phyloP scores from a whole-genome alignment of 1,140 invertebrate genomes.

The Papilio glaucus region DNA sequence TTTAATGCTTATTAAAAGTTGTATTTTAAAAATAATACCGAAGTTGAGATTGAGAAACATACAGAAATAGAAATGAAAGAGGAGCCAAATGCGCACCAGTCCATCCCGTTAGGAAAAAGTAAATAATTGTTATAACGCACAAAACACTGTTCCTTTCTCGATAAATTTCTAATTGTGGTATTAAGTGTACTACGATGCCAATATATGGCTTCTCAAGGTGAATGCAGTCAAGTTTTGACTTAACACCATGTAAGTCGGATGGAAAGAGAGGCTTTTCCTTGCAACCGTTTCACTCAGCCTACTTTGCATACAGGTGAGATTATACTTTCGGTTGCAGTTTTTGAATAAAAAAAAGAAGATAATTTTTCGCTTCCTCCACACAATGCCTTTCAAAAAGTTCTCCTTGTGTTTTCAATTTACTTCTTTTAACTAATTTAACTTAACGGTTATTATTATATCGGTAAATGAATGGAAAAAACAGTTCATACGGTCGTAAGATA shows the following conservation, averaged over 20 bases:
- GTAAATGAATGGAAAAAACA: background rate
- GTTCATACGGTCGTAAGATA: constrained; percentile 5
- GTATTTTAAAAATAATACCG: too few relatives aligned
- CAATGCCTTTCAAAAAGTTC: constrained; percentile 6
- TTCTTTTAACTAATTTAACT: background rate
- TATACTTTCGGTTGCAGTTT: constrained; percentile 34
- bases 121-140: too few relatives aligned
- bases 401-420: background rate
- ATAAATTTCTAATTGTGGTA: too few relatives aligned
- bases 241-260: constrained; percentile 40
- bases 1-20: too few relatives aligned
- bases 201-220: background rate
- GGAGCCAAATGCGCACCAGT: too few relatives aligned
- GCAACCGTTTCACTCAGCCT: constrained; percentile 43
- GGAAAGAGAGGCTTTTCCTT: constrained; percentile 56
- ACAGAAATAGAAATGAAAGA: too few relatives aligned
- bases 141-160: too few relatives aligned
- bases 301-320: constrained; percentile 46
- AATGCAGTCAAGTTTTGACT: constrained; percentile 12
- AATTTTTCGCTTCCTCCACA: constrained; percentile 1
- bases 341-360: constrained; percentile 18
- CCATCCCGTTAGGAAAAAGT: too few relatives aligned
- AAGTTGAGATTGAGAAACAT: too few relatives aligned
- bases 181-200: too few relatives aligned
- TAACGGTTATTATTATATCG: background rate